phyloP scores from a whole-genome alignment of 2,888 invertebrate species.

The Leptura quadrifasciata region DNA sequence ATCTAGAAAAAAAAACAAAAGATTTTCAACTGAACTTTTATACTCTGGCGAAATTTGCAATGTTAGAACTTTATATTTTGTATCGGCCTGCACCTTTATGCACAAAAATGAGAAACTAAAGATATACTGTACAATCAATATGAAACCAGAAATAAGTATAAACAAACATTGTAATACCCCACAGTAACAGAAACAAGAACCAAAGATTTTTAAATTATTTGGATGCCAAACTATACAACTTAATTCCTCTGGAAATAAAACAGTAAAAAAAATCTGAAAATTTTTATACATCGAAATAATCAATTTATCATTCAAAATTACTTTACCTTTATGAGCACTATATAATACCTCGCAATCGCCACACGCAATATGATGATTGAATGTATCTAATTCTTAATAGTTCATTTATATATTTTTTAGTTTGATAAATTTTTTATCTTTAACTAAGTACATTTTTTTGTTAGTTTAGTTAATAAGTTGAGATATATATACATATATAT shows the following conservation, averaged over 20 bases:
- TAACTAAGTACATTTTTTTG: too few species aligned
- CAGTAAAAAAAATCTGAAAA: background rate
- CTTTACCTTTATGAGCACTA: too few species aligned
- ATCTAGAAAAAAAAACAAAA: background rate
- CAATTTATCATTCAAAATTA: too few species aligned
- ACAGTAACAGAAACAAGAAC: background rate
- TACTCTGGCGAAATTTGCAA: background rate
- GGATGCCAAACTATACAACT: background rate
- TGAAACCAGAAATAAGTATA: background rate
- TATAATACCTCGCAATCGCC: too few species aligned
- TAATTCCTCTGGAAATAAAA: background rate
- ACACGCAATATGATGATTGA: too few species aligned
- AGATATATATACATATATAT: too few species aligned
- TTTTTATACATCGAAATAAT: background rate
- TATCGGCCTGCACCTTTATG: too few species aligned
- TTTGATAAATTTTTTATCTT: too few species aligned
- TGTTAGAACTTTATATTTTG: background rate
- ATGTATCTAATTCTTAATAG: too few species aligned
- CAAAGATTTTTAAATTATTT: background rate
- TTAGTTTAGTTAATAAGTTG: too few species aligned
- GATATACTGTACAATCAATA: background rate
- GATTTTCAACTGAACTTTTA: background rate
- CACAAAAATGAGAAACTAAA: background rate
- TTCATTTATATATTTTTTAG: too few species aligned
- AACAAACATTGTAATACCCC: background rate